Evolutionary conservation across 2,888 invertebrate genomes (phyloP).

Genomic region (Pammene aurita): DNA sequence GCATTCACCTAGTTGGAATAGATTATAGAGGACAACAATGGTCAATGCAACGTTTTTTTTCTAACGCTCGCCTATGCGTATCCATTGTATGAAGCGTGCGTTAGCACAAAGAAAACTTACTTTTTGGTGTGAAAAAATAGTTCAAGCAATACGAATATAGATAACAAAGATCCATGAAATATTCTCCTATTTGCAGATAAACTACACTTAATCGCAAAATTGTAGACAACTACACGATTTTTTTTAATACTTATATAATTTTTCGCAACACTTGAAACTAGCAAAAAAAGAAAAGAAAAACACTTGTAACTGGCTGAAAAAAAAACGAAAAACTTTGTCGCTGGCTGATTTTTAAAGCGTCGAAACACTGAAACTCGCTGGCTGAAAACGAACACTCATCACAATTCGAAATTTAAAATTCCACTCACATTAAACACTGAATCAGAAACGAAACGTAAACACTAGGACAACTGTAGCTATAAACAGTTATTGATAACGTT

Average conservation of each 20-base stretch:
- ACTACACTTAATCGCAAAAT: neutral
- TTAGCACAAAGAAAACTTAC: conserved; percentile 13
- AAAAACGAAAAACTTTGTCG: no score
- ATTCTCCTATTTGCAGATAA: neutral
- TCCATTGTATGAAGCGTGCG: conserved; percentile 20
- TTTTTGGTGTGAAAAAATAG: conserved; percentile 9
- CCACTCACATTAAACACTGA: conserved; percentile 31
- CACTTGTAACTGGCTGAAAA: conserved; percentile 1
- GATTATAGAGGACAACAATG: conserved; percentile 12
- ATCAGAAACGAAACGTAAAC: conserved; percentile 40
- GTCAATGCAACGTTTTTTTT: neutral
- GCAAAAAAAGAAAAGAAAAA: neutral
- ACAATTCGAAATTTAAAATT: conserved; percentile 33
- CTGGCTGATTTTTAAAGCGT: conserved; percentile 4
- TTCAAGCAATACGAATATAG: neutral
- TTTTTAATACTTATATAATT: no score
- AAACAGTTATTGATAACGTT: conserved; percentile 38
- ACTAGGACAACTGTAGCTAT: conserved; percentile 36
- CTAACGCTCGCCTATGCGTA: conserved; percentile 17
- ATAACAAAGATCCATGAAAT: neutral
- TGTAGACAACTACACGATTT: neutral
- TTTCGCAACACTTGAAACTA: no score
- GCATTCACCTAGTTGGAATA: conserved; percentile 4
- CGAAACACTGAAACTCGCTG: conserved; percentile 11
- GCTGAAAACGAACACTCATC: conserved; percentile 23